Evolutionary conservation across 2,888 invertebrate genomes (phyloP).

Genomic region (Spisula solida): DNA sequence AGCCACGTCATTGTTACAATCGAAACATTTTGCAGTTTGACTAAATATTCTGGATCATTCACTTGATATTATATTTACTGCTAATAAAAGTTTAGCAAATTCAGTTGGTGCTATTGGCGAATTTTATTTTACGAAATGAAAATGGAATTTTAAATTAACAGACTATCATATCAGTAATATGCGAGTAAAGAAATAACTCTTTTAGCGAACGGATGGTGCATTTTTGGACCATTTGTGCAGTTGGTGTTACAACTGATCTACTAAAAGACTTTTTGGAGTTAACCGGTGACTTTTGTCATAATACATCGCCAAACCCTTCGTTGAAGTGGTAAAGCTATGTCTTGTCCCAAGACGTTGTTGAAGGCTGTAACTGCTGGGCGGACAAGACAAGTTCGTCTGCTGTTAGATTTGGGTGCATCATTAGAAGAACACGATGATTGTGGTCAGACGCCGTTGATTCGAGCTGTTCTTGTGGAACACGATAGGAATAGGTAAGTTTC

Average conservation of each 20-base stretch:
- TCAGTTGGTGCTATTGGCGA: neutral
- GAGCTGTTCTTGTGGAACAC: conserved; percentile 73
- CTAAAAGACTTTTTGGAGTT: neutral
- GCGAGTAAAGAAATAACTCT: neutral
- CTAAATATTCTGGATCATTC: neutral
- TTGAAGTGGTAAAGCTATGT: conserved; percentile 32
- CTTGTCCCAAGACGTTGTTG: conserved; percentile 66
- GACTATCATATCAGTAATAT: neutral
- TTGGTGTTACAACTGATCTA: neutral
- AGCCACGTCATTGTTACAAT: neutral
- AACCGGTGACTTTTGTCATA: neutral
- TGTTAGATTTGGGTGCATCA: conserved; percentile 70
- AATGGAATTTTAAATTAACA: neutral
- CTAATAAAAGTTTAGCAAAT: neutral
- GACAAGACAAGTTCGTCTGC: conserved; percentile 73
- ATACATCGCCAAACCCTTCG: neutral
- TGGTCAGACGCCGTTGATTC: conserved; percentile 76
- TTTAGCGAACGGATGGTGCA: neutral
- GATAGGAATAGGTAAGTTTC: conserved; percentile 48
- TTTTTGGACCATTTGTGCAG: neutral
- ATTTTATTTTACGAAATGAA: neutral
- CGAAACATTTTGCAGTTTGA: neutral
- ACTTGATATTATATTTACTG: neutral
- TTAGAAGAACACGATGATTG: conserved; percentile 73
- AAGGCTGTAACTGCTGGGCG: conserved; percentile 76